These are phyloP conservation scores for Euwallacea fornicatus DNA, from an alignment of 1,140 invertebrate species.

Conservation along the genomic window DNA sequence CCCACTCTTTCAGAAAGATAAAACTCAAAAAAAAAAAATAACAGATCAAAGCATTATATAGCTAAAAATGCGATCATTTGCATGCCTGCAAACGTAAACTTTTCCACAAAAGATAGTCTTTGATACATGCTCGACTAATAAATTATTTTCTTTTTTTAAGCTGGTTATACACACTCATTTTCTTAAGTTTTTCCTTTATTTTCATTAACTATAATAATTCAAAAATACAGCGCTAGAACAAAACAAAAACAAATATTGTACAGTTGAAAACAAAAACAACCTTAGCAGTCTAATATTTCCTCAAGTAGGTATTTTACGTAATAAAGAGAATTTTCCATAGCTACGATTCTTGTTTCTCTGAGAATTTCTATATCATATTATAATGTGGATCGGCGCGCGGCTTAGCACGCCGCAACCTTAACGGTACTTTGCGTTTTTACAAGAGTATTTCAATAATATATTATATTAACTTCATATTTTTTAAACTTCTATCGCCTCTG, in stretches of 20 bases:
- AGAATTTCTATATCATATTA: constrained; percentile 31
- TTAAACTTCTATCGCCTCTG: constrained; percentile 37
- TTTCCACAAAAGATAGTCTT: too few relatives aligned
- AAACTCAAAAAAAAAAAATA: too few relatives aligned
- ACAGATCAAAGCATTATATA: too few relatives aligned
- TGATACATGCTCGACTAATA: too few relatives aligned
- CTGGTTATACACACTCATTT: background rate
- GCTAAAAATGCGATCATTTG: too few relatives aligned
- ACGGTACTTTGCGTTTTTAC: constrained; percentile 31
- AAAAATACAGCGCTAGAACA: constrained; percentile 47
- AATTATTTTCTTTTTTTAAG: too few relatives aligned
- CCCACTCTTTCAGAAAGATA: too few relatives aligned
- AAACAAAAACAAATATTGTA: constrained; percentile 43
- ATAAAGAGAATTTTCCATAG: constrained; percentile 29
- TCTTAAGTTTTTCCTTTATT: constrained; percentile 36
- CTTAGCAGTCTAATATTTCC: constrained; percentile 38
- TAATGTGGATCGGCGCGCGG: too few relatives aligned
- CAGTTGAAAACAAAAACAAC: constrained; percentile 45
- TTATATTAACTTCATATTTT: constrained; percentile 39
- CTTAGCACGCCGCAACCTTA: too few relatives aligned
- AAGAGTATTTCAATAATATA: constrained; percentile 24
- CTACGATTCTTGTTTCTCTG: constrained; percentile 21
- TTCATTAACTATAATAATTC: constrained; percentile 49
- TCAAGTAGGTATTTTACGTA: constrained; percentile 18
- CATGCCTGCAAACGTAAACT: too few relatives aligned